A percentile compares a stretch with the other conserved stretches of the same genome.
These are phyloP conservation scores for Gymnoscopelus microlampas DNA, from an alignment of 2,797 vertebrate genomes.

Conservation along the genomic window DNA sequence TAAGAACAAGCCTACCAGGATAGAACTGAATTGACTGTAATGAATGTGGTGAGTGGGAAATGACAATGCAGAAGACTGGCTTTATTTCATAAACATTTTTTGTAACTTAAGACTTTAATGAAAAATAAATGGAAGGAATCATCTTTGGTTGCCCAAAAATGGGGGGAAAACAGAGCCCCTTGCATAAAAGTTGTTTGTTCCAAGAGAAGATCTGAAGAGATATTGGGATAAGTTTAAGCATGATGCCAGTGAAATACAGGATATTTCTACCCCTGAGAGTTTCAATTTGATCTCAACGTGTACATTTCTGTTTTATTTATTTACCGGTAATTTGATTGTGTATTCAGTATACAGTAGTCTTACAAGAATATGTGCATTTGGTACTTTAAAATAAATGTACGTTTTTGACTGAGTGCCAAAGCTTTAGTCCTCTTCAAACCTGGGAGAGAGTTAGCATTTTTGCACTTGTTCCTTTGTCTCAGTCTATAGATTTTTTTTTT, in stretches of 20 bases:
- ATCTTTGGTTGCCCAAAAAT: background rate
- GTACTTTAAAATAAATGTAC: too few species aligned
- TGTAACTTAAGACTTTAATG: slow-evolving; percentile 1
- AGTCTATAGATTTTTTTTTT: too few species aligned
- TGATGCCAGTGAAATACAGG: background rate
- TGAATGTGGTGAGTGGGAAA: too few species aligned
- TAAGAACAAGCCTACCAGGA: background rate
- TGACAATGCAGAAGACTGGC: too few species aligned
- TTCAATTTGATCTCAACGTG: background rate
- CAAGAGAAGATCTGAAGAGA: slow-evolving; percentile 8
- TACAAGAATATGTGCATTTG: background rate
- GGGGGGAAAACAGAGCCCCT: background rate
- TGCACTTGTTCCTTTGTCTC: too few species aligned
- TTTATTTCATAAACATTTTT: background rate
- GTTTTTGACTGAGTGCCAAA: too few species aligned
- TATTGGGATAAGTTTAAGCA: background rate
- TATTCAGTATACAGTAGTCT: background rate
- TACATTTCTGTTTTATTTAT: background rate
- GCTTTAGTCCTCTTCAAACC: too few species aligned
- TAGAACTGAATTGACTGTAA: background rate
- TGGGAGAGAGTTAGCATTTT: too few species aligned
- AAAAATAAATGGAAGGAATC: background rate
- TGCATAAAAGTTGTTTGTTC: background rate
- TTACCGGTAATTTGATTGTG: too few species aligned
- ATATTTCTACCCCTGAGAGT: background rate